phyloP scores from a whole-genome alignment of 2,888 invertebrate species.

The Micoletzkya japonica region DNA sequence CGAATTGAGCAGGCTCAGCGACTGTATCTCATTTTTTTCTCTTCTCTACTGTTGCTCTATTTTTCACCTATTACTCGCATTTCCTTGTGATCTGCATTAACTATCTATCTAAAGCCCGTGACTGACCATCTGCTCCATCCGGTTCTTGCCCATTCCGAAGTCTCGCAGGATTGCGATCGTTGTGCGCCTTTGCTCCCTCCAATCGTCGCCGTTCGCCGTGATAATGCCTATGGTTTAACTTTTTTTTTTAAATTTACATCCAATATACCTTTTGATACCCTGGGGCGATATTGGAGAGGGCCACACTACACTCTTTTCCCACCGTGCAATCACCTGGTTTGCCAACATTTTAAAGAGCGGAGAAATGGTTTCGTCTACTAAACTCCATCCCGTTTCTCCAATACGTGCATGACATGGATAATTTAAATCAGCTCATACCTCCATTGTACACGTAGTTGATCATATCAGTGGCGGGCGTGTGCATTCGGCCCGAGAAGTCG shows the following conservation, averaged over 20 bases:
- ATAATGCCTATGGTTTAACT: neutral
- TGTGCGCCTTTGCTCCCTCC: slow-evolving; percentile 4
- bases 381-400: too few relatives aligned
- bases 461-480: neutral
- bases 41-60: too few relatives aligned
- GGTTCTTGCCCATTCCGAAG: slow-evolving; percentile 24
- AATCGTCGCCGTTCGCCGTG: neutral
- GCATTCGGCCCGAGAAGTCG: slow-evolving; percentile 12
- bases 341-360: too few relatives aligned
- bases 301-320: too few relatives aligned
- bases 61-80: neutral
- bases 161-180: slow-evolving; percentile 14
- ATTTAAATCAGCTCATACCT: neutral
- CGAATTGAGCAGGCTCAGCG: too few relatives aligned
- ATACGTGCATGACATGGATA: neutral
- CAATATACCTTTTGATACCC: too few relatives aligned
- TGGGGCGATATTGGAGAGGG: too few relatives aligned
- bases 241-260: too few relatives aligned
- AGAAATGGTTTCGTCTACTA: too few relatives aligned
- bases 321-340: too few relatives aligned
- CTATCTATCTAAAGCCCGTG: neutral
- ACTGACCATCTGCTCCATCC: slow-evolving; percentile 16
- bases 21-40: too few relatives aligned
- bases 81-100: neutral
- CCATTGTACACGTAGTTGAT: neutral